Evolutionary conservation across 2,113 vertebrate genomes (phyloP), one percentile per base, ranked within the genome.

Genomic region (Madoqua kirkii): DNA sequence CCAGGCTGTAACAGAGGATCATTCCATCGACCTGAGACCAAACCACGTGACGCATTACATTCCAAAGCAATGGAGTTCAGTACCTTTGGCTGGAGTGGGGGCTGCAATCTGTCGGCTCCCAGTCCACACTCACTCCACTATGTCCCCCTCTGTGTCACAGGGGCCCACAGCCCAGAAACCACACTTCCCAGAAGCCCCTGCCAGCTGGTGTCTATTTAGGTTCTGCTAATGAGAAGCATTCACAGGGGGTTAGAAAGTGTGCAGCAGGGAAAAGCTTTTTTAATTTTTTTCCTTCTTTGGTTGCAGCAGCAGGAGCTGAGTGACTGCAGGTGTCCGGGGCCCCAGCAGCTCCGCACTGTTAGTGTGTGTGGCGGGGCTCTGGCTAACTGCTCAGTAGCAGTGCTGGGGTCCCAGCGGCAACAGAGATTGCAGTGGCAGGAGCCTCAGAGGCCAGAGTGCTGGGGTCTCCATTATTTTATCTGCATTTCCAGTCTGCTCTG

Each of bases 141-240:
- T 13, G 17, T 36, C 81, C 50, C 62, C 23, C 11, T 54, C 52
- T 10, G 16, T 59, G 52, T 36, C 14, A 52, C 17, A 19, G 90
- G n/a, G n/a, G 36, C 62, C n/a, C 33, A 8, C 50, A 67, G 55
- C 43, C 95, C 60, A 5, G 67, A 87, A 97, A 50, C 62, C 64
- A 92, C n/a, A 76, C 87, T 95, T 81, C 94, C 97, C 92, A 97
- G 60, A 92, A 89, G 62, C 91, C 92, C 74, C 88, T 93, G 84
- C 71, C 62, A 45, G 79, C 84, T 82, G 40, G 83, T 90, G 86
- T 90, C 79, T 62, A 81, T 93, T 93, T 96, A 74, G 79, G 52
- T 87, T 97, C 59, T 90, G 87, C 62, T 95, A 94, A 96, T 71
- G 87, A 94, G 74, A 92, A 76, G 74, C 43, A 54, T 88, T 95